These are phyloP conservation scores for Eupeodes corollae DNA, from an alignment of 1,140 invertebrate genomes.

Conservation along the genomic window DNA sequence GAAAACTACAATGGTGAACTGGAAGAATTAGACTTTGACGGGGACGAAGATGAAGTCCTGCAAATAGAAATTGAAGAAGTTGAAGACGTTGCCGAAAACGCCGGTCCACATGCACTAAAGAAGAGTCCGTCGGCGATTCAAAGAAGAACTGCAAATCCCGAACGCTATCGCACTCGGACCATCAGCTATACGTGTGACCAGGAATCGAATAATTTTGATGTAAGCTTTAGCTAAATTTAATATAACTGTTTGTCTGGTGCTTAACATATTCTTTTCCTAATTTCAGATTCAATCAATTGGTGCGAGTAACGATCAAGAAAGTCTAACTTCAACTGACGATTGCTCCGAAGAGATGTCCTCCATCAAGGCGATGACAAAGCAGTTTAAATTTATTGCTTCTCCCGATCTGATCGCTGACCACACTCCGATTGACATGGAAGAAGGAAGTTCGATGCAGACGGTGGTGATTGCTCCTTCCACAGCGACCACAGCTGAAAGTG, in stretches of 20 bases:
- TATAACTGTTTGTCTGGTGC: no score
- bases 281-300: background rate
- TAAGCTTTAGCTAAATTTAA: no score
- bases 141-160: slow-evolving; percentile 17
- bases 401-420: slow-evolving; percentile 8
- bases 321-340: slow-evolving; percentile 30
- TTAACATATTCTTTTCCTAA: background rate
- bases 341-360: slow-evolving; percentile 42
- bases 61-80: slow-evolving; percentile 27
- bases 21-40: slow-evolving; percentile 18
- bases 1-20: slow-evolving; percentile 5
- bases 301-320: background rate
- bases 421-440: background rate
- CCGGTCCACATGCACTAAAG: background rate
- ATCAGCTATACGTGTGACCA: slow-evolving; percentile 22
- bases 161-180: slow-evolving; percentile 30
- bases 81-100: no score
- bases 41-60: slow-evolving; percentile 30
- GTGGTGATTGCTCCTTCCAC: slow-evolving; percentile 21
- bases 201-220: background rate
- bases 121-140: slow-evolving; percentile 11
- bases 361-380: slow-evolving; percentile 27
- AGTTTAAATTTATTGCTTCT: slow-evolving; percentile 25
- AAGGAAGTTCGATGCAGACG: slow-evolving; percentile 20
- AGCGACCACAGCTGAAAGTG: slow-evolving; percentile 10